Evolutionary conservation across 2,888 invertebrate genomes (phyloP).

Genomic region (Smittia aterrima): DNA sequence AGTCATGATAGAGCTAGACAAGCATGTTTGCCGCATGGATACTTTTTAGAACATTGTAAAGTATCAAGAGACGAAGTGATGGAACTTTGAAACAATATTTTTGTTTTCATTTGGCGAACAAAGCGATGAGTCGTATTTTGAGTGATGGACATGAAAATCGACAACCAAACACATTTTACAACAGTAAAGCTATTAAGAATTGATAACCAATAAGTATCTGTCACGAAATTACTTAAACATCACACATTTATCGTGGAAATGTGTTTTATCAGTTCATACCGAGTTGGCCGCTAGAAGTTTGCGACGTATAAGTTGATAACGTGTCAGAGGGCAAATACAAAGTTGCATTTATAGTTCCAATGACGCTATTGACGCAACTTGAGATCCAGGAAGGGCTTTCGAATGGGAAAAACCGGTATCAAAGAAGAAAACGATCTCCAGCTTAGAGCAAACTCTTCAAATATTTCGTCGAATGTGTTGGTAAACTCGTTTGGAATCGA

Average conservation of each 20-base stretch:
- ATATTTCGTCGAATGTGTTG: neutral
- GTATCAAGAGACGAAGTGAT: too few species aligned
- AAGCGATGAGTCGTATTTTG: too few species aligned
- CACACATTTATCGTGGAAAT: neutral
- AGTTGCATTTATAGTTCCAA: neutral
- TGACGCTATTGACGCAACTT: neutral
- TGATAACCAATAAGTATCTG: too few species aligned
- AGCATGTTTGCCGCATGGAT: too few species aligned
- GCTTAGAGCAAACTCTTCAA: neutral
- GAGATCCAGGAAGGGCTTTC: neutral
- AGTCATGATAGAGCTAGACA: too few species aligned
- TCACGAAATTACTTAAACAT: neutral
- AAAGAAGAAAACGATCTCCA: neutral
- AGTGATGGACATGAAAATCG: too few species aligned
- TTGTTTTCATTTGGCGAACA: too few species aligned
- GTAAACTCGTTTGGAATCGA: conserved; percentile 2
- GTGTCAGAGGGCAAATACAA: neutral
- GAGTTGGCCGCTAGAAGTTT: neutral
- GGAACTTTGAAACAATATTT: too few species aligned
- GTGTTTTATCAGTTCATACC: neutral
- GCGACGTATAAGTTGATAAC: neutral
- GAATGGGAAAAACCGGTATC: neutral
- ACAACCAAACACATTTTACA: too few species aligned
- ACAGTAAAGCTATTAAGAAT: too few species aligned
- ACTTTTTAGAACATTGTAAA: too few species aligned